Percentiles rank a stretch among this genome's conserved stretches.
Conservation (phyloP, 2,797 vertebrate genomes). For the Gouania willdenowi region DNA sequence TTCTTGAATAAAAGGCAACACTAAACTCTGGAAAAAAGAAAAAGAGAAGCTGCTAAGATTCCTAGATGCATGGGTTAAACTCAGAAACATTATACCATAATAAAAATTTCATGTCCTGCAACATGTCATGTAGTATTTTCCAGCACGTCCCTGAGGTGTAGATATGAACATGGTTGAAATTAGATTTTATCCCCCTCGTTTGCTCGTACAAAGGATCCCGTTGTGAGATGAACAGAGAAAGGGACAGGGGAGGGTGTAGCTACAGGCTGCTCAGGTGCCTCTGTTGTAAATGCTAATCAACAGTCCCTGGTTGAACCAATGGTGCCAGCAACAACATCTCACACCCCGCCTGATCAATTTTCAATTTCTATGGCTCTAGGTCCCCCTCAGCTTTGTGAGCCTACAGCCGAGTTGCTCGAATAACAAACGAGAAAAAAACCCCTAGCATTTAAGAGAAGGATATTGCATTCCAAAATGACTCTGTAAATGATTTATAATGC, state of each 20-base stretch:
- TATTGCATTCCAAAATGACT: conserved; percentile 76
- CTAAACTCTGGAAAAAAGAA: conserved; percentile 17
- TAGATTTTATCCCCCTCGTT: conserved; percentile 40
- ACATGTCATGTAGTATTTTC: conserved; percentile 31
- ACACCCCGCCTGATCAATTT: conserved; percentile 75
- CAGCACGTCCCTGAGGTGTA: conserved; percentile 22
- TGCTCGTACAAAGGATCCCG: conserved; percentile 39
- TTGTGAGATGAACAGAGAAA: conserved; percentile 35
- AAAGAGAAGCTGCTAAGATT: conserved; percentile 6
- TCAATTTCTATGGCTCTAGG: conserved; percentile 74
- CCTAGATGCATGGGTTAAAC: not conserved
- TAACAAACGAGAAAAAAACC: conserved; percentile 70
- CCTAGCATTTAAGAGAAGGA: conserved; percentile 68
- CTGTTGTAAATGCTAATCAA: conserved; percentile 72
- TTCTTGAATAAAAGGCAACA: conserved; percentile 1
- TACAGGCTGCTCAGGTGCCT: conserved; percentile 26
- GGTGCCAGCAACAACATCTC: conserved; percentile 45
- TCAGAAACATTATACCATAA: conserved; percentile 5
- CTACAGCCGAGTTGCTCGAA: conserved; percentile 49
- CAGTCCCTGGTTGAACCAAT: conserved; percentile 36
- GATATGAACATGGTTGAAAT: conserved; percentile 43
- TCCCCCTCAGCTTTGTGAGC: conserved; percentile 45
- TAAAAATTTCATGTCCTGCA: conserved; percentile 20
- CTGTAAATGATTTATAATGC: conserved; percentile 81
- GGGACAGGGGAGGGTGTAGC: conserved; percentile 12